Evolutionary conservation across 2,888 invertebrate species (phyloP), one percentile per base, ranked within the genome.

Genomic region (Alloscopus bannaensis): DNA sequence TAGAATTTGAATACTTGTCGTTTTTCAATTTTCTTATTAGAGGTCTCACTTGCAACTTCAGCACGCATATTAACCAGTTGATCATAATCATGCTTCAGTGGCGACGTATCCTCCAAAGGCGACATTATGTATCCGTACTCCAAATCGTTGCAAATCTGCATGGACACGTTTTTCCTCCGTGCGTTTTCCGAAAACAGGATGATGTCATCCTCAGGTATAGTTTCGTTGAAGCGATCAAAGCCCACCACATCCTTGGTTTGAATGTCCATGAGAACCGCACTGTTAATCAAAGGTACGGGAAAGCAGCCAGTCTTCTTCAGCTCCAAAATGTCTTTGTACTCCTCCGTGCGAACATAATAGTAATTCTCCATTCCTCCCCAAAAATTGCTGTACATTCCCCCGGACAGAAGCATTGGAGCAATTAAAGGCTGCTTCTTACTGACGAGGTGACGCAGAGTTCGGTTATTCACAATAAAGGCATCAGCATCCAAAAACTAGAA

Each of bases 341-440:
- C 93, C 3, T 94, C 93, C 0, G 96, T 95, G 86, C 97, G 90
- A 83, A 91, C 88, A 87, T 96, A 96, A 88, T 97, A 94, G 81
- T 94, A 91, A 0, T 92, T 90, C 0, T 94, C 92, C 95, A 98
- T 97, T 2, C 94, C 98, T 86, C 94, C 94, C 98, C 98, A 99
- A 89, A 96, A 99, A 88, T 99, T 99, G 20, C 84, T 96, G 88
- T 98, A 98, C 42, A 94, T 88, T 16, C 95, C 94, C 79, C 95
- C 94, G 0, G 97, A 95, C 69, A 92, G 90, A 31, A 98, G 89
- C 93, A 98, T 93, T 0, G 98, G 98, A 0, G 96, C 93, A 2
- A 93, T 92, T 11, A 97, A 90, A 2, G 92, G 90, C 16, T 91
- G 86, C 42, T 91, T 90, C 84, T 93, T 92, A 0, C 87, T 87